Percentiles rank a stretch among this genome's conserved stretches.
phyloP scores from a whole-genome alignment of 1,140 invertebrate genomes.

The Pseudomyrmex cubaensis region DNA sequence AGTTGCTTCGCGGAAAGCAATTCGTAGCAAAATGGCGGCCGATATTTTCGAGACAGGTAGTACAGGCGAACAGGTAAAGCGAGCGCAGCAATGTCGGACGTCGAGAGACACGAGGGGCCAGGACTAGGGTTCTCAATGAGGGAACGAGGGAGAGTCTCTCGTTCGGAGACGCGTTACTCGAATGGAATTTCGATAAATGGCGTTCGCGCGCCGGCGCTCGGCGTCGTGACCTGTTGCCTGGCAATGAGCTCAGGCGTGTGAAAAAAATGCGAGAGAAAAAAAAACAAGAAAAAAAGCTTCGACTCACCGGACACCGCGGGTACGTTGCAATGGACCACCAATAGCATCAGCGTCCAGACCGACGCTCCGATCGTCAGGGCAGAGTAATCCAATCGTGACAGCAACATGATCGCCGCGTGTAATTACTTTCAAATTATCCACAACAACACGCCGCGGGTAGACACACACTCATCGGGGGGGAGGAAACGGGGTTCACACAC shows the following conservation, averaged over 20 bases:
- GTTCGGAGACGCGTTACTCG: no score
- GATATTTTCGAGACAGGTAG: constrained; percentile 78
- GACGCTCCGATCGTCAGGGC: constrained; percentile 65
- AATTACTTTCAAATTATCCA: constrained; percentile 69
- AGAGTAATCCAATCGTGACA: constrained; percentile 81
- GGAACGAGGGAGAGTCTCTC: background rate
- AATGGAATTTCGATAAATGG: no score
- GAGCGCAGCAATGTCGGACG: constrained; percentile 73
- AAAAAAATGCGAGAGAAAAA: constrained; percentile 1
- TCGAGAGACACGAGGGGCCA: constrained; percentile 73
- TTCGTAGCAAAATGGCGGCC: constrained; percentile 40
- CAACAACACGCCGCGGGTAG: constrained; percentile 72
- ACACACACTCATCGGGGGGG: constrained; percentile 80
- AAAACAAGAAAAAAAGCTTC: background rate
- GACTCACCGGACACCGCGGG: constrained; percentile 78
- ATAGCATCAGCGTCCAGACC: constrained; percentile 66
- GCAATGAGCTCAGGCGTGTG: constrained; percentile 67
- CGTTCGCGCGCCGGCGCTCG: constrained; percentile 79
- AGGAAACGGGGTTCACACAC: constrained; percentile 76
- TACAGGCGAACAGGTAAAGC: constrained; percentile 46
- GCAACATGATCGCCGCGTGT: constrained; percentile 77
- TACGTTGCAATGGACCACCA: constrained; percentile 60
- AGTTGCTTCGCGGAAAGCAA: constrained; percentile 14
- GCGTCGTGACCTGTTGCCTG: constrained; percentile 81
- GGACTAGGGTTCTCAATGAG: constrained; percentile 23